Percentiles rank a stretch among this genome's conserved stretches.
phyloP scores from a whole-genome alignment of 2,113 vertebrate species.

The Oryzias celebensis region DNA sequence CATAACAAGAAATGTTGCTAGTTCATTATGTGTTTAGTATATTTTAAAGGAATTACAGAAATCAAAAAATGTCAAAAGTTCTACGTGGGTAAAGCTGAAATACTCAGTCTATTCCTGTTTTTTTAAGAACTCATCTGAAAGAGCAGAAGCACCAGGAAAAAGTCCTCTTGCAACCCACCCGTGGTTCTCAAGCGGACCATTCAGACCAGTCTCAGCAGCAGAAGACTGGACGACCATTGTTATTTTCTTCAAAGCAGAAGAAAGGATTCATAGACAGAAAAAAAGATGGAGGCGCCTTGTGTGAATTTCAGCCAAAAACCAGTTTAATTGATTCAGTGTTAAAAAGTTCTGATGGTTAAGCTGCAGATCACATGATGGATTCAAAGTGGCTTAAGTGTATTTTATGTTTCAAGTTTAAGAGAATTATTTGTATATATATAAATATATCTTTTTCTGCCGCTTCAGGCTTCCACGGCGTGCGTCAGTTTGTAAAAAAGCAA shows the following conservation, averaged over 20 bases:
- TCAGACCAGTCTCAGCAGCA: conserved; percentile 50
- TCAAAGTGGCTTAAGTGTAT: too few relatives aligned
- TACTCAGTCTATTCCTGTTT: conserved; percentile 24
- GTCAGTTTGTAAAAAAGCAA: too few relatives aligned
- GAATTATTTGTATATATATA: too few relatives aligned
- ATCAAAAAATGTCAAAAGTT: conserved; percentile 12
- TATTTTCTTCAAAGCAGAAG: conserved; percentile 46
- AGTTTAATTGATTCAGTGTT: conserved; percentile 51
- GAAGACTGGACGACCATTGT: conserved; percentile 71
- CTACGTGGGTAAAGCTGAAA: conserved; percentile 29
- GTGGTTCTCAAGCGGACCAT: conserved; percentile 52
- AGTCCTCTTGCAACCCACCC: conserved; percentile 57
- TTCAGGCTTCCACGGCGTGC: too few relatives aligned
- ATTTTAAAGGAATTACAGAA: not conserved
- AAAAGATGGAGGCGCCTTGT: conserved; percentile 37
- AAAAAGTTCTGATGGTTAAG: conserved; percentile 27
- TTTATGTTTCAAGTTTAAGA: too few relatives aligned
- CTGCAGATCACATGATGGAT: too few relatives aligned
- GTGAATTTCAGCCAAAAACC: conserved; percentile 58
- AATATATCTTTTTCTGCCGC: too few relatives aligned
- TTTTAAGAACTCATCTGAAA: conserved; percentile 44
- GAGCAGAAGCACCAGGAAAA: conserved; percentile 51
- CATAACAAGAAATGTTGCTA: not conserved
- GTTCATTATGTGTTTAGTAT: not conserved
- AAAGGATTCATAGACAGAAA: conserved; percentile 47